phyloP scores from a whole-genome alignment of 1,140 invertebrate species.

The Drosophila mojavensis region DNA sequence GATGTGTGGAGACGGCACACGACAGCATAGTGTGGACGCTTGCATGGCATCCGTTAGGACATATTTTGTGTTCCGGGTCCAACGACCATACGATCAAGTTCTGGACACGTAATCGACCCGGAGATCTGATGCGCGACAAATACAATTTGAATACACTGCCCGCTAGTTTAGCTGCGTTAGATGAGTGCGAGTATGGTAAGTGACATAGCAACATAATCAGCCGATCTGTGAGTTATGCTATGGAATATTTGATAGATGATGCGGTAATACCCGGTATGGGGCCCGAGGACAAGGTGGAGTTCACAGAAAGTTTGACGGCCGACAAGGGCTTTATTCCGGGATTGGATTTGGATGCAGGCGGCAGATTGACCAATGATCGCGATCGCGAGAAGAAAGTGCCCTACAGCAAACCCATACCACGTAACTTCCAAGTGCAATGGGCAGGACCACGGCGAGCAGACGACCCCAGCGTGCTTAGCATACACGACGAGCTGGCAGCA shows the following conservation, averaged over 20 bases:
- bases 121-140: conserved; percentile 98
- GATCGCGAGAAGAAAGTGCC: conserved; percentile 93
- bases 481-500: conserved; percentile 70
- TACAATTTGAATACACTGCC: conserved; percentile 97
- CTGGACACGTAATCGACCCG: conserved; percentile 99
- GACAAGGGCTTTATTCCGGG: conserved; percentile 91
- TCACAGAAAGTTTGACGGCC: conserved; percentile 84
- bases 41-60: conserved; percentile 99
- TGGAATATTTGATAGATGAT: conserved; percentile 86
- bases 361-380: conserved; percentile 85
- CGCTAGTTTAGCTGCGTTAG: conserved; percentile 88
- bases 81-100: conserved; percentile 99
- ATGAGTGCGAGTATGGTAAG: conserved; percentile 89
- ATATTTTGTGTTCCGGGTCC: conserved; percentile 98
- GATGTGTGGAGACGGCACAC: conserved; percentile 98
- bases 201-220: conserved; percentile 37
- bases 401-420: conserved; percentile 97
- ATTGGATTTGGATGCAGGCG: conserved; percentile 90
- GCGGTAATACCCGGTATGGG: conserved; percentile 94
- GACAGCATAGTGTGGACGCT: conserved; percentile 99
- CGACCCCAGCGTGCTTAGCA: conserved; percentile 83
- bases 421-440: conserved; percentile 98
- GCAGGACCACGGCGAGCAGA: conserved; percentile 88
- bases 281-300: conserved; percentile 94
- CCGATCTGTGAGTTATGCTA: not conserved